Evolutionary conservation across 1,140 invertebrate genomes (phyloP).

Genomic region (Leptinotarsa lineolata): DNA sequence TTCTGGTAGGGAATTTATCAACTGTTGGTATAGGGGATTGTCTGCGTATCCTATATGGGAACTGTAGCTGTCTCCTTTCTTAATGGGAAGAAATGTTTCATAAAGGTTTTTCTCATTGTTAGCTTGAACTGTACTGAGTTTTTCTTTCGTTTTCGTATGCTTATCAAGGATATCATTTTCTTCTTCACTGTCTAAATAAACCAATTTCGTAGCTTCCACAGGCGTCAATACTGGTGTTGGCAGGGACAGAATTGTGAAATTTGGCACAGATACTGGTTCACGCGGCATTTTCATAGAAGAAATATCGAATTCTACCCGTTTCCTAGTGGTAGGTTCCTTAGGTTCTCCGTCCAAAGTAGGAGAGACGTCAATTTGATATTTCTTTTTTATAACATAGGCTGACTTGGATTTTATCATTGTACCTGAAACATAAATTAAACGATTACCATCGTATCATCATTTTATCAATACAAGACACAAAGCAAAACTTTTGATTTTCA

Average conservation of each 20-base stretch:
- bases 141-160: background rate
- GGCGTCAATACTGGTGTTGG: conserved; percentile 71
- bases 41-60: conserved; percentile 65
- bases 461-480: background rate
- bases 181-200: conserved; percentile 72
- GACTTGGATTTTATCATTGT: conserved; percentile 68
- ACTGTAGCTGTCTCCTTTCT: conserved; percentile 63
- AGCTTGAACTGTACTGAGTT: background rate
- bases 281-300: conserved; percentile 61
- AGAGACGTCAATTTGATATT: conserved; percentile 44
- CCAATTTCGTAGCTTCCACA: conserved; percentile 69
- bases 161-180: conserved; percentile 16
- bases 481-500: no score
- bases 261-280: conserved; percentile 77
- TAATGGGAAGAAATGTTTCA: background rate
- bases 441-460: background rate
- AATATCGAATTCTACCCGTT: conserved; percentile 52
- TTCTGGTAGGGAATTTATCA: conserved; percentile 68
- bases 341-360: conserved; percentile 39
- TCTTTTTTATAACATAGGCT: conserved; percentile 64
- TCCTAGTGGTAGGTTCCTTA: conserved; percentile 47
- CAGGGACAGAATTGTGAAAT: conserved; percentile 68
- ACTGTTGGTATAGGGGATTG: conserved; percentile 62
- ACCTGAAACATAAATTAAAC: conserved; percentile 39
- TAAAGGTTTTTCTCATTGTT: conserved; percentile 22